Percentiles rank a stretch among this genome's conserved stretches.
Evolutionary conservation across 2,888 invertebrate genomes (phyloP).

Genomic region (Meganola albula): DNA sequence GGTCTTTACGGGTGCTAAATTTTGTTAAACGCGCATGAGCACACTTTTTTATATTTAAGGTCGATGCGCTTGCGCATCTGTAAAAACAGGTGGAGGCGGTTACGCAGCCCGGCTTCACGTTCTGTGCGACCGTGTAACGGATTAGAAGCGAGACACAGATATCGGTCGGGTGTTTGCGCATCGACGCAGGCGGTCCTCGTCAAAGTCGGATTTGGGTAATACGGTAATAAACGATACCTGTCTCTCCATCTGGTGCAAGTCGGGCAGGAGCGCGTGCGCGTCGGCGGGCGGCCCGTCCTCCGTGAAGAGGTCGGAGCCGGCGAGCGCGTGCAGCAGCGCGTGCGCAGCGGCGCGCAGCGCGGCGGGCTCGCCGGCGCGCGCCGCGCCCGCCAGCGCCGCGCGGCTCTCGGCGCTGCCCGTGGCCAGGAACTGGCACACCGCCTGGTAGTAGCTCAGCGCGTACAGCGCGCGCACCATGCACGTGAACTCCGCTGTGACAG

Average conservation of each 20-base stretch:
- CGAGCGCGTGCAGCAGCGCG: slow-evolving; percentile 46
- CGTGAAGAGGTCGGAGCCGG: slow-evolving; percentile 77
- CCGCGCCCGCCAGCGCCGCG: slow-evolving; percentile 51
- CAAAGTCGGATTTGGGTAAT: no score
- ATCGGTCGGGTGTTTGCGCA: no score
- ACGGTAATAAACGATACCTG: no score
- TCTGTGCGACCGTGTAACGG: no score
- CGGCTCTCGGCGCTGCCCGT: slow-evolving; percentile 81
- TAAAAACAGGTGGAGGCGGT: no score
- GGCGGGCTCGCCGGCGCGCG: slow-evolving; percentile 25
- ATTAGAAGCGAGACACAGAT: no score
- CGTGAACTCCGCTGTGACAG: slow-evolving; percentile 90
- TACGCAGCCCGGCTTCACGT: no score
- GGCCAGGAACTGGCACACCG: slow-evolving; percentile 87
- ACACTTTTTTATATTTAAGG: no score
- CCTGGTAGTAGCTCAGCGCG: slow-evolving; percentile 93
- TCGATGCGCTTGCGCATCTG: no score
- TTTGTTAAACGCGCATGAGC: no score
- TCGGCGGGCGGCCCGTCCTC: slow-evolving; percentile 70
- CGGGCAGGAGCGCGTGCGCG: slow-evolving; percentile 22
- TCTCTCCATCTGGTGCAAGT: slow-evolving; percentile 42
- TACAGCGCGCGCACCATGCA: slow-evolving; percentile 92
- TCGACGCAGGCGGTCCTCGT: no score
- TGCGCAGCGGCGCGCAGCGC: slow-evolving; percentile 40
- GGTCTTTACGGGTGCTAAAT: no score